phyloP scores from a whole-genome alignment of 2,797 vertebrate species.

The Pagetopsis macropterus region DNA sequence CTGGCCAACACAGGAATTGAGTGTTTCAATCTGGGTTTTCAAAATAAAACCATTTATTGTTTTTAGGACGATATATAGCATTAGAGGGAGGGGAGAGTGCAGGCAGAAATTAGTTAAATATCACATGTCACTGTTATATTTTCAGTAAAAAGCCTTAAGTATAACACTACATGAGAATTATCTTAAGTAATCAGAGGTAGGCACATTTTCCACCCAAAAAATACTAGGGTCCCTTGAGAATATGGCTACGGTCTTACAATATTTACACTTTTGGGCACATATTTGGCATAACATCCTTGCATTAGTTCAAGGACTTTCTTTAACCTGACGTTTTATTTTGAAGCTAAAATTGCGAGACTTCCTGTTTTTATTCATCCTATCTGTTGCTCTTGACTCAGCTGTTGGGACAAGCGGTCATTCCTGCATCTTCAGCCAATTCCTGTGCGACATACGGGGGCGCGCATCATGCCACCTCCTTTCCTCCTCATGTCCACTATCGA shows the following conservation, averaged over 20 bases:
- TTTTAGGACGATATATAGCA: not conserved
- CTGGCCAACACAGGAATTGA: rapidly evolving
- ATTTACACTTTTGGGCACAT: not conserved
- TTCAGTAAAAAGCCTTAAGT: not conserved
- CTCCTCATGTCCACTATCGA: conserved; percentile 48
- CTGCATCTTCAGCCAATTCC: conserved; percentile 73
- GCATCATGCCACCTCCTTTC: conserved; percentile 76
- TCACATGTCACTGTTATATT: not conserved
- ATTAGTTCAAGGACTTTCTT: not conserved
- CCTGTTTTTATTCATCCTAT: conserved; percentile 21
- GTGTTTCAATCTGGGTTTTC: conserved; percentile 39
- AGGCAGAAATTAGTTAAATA: rapidly evolving
- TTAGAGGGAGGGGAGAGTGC: too few species aligned
- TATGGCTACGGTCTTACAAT: not conserved
- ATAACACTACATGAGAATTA: rapidly evolving
- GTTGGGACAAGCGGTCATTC: conserved; percentile 70
- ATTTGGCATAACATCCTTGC: not conserved
- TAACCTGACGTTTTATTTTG: conserved; percentile 52
- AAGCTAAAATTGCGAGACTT: conserved; percentile 21
- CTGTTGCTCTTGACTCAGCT: conserved; percentile 52
- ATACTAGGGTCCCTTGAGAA: not conserved
- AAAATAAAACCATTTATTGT: conserved; percentile 56
- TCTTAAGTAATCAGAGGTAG: too few species aligned
- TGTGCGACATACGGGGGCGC: conserved; percentile 79
- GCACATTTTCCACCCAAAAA: rapidly evolving